phyloP scores from a whole-genome alignment of 2,113 vertebrate species.

The Stegastes partitus region DNA sequence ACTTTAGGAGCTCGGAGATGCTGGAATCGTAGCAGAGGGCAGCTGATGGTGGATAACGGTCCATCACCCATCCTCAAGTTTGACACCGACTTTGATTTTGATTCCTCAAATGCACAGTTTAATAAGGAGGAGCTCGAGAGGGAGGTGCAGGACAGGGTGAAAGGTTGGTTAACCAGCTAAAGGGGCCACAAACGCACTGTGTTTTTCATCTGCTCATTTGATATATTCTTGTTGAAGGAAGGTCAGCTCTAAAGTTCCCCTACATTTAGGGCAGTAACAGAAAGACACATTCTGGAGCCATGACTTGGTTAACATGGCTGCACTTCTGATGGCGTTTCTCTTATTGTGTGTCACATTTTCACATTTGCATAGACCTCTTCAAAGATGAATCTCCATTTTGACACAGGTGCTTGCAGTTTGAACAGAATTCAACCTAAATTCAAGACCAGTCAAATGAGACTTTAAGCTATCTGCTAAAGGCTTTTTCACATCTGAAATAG shows the following conservation, averaged over 20 bases:
- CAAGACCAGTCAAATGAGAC: too few relatives aligned
- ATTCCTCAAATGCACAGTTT: constrained; percentile 96
- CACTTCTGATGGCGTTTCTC: too few relatives aligned
- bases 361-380: not conserved
- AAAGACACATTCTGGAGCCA: not conserved
- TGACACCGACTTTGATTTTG: constrained; percentile 98
- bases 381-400: not conserved
- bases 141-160: constrained; percentile 89
- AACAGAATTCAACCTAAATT: not conserved
- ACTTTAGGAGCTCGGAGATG: constrained; percentile 88
- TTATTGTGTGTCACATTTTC: not conserved
- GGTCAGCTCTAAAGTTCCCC: too few relatives aligned
- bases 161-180: constrained; percentile 84
- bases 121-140: constrained; percentile 93
- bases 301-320: not conserved
- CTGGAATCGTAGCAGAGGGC: constrained; percentile 91
- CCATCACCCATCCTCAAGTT: constrained; percentile 93
- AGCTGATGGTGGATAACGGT: constrained; percentile 85
- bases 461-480: too few relatives aligned
- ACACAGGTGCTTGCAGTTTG: not conserved
- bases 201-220: not conserved
- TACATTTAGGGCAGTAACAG: too few relatives aligned
- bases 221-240: not conserved
- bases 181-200: not conserved
- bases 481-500: not conserved